These are phyloP conservation scores for Orientallactaga sibirica DNA, from an alignment of 2,797 vertebrate genomes.

Conservation along the genomic window DNA sequence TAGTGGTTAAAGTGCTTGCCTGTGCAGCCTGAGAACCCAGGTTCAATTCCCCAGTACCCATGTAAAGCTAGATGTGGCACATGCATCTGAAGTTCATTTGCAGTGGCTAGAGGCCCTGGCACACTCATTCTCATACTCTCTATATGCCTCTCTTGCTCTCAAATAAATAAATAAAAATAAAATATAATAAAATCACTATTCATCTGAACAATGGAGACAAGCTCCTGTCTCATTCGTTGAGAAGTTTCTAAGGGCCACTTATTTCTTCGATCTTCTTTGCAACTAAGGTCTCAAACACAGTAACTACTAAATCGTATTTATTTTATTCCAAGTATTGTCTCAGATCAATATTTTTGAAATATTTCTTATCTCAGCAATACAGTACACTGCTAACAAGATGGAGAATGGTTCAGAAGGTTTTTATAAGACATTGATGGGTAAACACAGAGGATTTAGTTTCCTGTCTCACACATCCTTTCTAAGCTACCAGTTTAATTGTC, in stretches of 20 bases:
- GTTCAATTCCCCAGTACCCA: too few relatives aligned
- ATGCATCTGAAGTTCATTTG: too few relatives aligned
- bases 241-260: not conserved
- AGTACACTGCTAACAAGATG: not conserved
- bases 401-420: not conserved
- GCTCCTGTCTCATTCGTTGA: not conserved
- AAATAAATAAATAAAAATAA: too few relatives aligned
- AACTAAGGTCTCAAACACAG: not conserved
- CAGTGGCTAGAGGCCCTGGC: too few relatives aligned
- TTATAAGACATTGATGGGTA: not conserved
- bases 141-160: too few relatives aligned
- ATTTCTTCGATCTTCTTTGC: not conserved
- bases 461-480: not conserved
- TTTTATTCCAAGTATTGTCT: not conserved
- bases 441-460: not conserved
- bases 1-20: too few relatives aligned
- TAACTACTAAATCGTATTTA: not conserved
- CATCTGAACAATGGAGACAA: not conserved
- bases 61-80: too few relatives aligned
- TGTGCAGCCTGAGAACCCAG: too few relatives aligned
- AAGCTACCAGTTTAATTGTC: not conserved
- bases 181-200: not conserved
- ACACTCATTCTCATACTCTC: too few relatives aligned
- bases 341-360: not conserved
- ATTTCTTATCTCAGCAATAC: not conserved